These are phyloP conservation scores for Nymphalis urticae DNA, from an alignment of 2,888 invertebrate species.

Conservation along the genomic window DNA sequence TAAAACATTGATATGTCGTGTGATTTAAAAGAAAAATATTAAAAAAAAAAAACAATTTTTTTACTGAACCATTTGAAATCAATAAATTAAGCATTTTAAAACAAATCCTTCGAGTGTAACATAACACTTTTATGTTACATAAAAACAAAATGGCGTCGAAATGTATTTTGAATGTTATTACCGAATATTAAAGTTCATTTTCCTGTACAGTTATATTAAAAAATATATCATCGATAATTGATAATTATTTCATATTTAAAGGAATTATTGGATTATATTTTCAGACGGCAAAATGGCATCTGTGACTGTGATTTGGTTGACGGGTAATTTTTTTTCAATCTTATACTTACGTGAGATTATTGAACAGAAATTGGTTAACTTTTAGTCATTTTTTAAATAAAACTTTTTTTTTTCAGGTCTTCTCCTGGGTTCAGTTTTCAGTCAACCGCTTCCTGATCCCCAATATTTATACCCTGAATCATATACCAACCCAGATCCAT, in stretches of 20 bases:
- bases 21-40: too few species aligned
- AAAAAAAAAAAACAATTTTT: too few species aligned
- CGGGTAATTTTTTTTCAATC: conserved; percentile 56
- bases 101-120: background rate
- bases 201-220: background rate
- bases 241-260: background rate
- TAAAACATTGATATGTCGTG: too few species aligned
- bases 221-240: too few species aligned
- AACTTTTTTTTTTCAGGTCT: conserved; percentile 46
- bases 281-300: conserved; percentile 64
- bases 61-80: too few species aligned
- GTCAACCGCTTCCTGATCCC: conserved; percentile 55
- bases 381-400: too few species aligned
- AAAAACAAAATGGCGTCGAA: background rate
- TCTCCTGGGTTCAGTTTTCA: conserved; percentile 57
- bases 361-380: too few species aligned
- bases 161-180: background rate
- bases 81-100: background rate
- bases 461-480: conserved; percentile 32
- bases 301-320: conserved; percentile 66
- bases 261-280: conserved; percentile 15
- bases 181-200: background rate
- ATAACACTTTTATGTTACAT: background rate
- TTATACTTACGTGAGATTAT: too few species aligned
- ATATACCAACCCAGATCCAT: conserved; percentile 3